Base-by-base conservation (phyloP, 1,140 invertebrate genomes). In the Pseudachorutes palmiensis region DNA sequence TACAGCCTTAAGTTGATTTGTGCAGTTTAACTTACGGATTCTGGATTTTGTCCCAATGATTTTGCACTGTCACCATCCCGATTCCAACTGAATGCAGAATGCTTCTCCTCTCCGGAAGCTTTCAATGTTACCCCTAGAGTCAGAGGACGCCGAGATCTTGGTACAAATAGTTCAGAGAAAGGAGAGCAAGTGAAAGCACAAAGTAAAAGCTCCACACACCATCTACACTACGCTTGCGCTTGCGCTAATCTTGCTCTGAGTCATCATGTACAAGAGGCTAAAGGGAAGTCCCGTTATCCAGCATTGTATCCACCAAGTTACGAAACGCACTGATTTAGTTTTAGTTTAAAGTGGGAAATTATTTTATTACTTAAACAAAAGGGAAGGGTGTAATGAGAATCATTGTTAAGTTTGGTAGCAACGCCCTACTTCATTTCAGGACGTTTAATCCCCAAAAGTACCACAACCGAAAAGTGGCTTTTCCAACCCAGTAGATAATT, bases 321-420 rank as follows among this genome's bases (percentile, higher is more conserved):
- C 9, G 9, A n/a, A n/a, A n/a, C n/a, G n/a, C n/a, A n/a, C n/a
- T n/a, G n/a, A n/a, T n/a, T n/a, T n/a, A n/a, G 36, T 9, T 45
- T 45, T 19, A 12, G 36, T 9, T 12, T 45, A 45, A 45, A 45
- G 36, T 45, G 36, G 19, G 19, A 45, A 45, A 45, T 45, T 19
- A 45, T 45, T 45, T 45, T 19, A 45, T 45, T 45, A 45, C 36
- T 45, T 45, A n/a, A n/a, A n/a, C n/a, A n/a, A n/a, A n/a, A n/a
- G n/a, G n/a, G n/a, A n/a, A n/a, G n/a, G n/a, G n/a, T n/a, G n/a
- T n/a, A n/a, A n/a, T n/a, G n/a, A n/a, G n/a, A n/a, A n/a, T n/a
- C n/a, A n/a, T n/a, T n/a, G n/a, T n/a, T n/a, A n/a, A n/a, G n/a
- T n/a, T n/a, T n/a, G n/a, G n/a, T n/a, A n/a, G n/a, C n/a, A n/a